Evolutionary conservation across 2,888 invertebrate species (phyloP), one percentile per base, ranked within the genome.

Genomic region (Apeira syringaria): DNA sequence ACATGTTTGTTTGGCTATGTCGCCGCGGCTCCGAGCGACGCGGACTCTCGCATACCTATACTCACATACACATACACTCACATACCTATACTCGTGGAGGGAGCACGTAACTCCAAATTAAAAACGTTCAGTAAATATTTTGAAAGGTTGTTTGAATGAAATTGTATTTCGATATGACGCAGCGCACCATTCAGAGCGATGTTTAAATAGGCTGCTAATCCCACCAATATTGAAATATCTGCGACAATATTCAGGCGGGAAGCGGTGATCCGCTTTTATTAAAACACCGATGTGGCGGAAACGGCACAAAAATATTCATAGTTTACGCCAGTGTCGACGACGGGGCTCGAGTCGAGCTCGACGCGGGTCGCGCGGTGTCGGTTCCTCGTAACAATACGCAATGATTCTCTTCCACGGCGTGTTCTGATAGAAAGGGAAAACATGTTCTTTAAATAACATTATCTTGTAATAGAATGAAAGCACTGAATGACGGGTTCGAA

Each of bases 171-270:
- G 74, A 81, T 84, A 80, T 83, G 79, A 73, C 76, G 71, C 64
- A 66, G 77, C 64, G 72, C 65, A 66, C 71, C 76, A 81, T 83
- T 80, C 76, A 81, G 74, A 74, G 70, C 70, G 75, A 70, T 87
- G 86, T 87, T 87, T 87, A 85, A 87, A 86, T 80, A 86, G 87
- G 84, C 78, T 74, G 80, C 81, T 88, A 88, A 88, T 88, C 86
- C 84, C 61, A 76, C 85, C 87, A 85, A 86, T 88, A 88, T 88
- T 88, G 88, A 88, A 88, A 88, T 85, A 88, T 88, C 87, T 73
- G 79, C 78, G 86, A 88, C 88, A 87, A 86, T 88, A 86, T 87
- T 82, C 84, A 74, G 68, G 59, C 71, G 73, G 74, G 62, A 73
- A 74, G 76, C 76, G 64, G 74, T 83, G 77, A 87, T 86, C 87